phyloP scores from a whole-genome alignment of 2,797 vertebrate species.

The Sebastes glaucus region DNA sequence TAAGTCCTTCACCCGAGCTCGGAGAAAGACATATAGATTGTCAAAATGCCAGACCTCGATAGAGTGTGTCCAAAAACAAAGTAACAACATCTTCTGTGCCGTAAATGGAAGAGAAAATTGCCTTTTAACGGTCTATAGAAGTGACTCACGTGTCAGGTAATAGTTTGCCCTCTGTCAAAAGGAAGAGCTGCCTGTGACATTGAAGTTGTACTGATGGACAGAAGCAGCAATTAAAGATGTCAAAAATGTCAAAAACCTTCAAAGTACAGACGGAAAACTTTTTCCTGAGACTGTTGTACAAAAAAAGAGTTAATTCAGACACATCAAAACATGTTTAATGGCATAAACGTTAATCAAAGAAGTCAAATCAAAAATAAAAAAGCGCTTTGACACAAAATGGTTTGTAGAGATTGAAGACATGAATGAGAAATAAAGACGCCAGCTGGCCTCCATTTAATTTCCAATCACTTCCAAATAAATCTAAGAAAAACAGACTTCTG shows the following conservation, averaged over 20 bases:
- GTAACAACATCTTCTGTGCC: neutral
- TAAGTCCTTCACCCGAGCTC: neutral
- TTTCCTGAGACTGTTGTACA: neutral
- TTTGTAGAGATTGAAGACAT: too few relatives aligned
- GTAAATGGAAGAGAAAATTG: conserved; percentile 16
- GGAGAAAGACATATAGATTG: neutral
- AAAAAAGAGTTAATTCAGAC: neutral
- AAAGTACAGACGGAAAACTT: neutral
- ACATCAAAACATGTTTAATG: neutral
- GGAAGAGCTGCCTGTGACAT: neutral
- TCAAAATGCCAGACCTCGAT: neutral
- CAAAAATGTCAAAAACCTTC: neutral
- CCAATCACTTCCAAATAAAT: neutral
- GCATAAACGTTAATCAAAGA: neutral
- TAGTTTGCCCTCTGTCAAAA: neutral
- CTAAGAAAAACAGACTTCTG: too few relatives aligned
- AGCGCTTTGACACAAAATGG: too few relatives aligned
- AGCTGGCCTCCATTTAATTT: neutral
- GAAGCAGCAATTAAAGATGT: neutral
- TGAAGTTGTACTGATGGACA: neutral
- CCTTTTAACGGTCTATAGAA: neutral
- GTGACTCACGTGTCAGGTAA: neutral
- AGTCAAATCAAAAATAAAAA: too few relatives aligned
- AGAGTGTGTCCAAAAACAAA: neutral
- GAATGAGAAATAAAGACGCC: too few relatives aligned